Evolutionary conservation across 2,797 vertebrate genomes (phyloP).

Genomic region (Crenichthys baileyi): DNA sequence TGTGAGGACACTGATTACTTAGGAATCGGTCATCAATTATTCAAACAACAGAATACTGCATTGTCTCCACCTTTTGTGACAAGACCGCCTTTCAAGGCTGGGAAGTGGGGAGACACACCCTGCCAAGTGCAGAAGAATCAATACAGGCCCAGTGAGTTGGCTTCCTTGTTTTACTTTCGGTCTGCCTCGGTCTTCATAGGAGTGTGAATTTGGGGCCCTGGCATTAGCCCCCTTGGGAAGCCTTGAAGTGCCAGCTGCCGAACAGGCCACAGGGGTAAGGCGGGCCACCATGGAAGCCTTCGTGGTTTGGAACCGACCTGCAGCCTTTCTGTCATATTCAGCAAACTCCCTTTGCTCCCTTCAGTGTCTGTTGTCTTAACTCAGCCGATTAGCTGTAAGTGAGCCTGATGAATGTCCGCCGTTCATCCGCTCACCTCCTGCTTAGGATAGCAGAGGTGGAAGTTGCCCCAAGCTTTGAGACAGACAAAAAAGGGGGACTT

Average conservation of each 20-base stretch:
- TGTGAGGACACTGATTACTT: slow-evolving; percentile 83
- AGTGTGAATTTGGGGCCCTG: slow-evolving; percentile 60
- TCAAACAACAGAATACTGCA: slow-evolving; percentile 77
- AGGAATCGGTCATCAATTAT: slow-evolving; percentile 83
- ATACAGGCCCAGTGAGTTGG: slow-evolving; percentile 67
- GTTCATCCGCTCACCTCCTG: slow-evolving; percentile 77
- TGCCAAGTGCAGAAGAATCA: slow-evolving; percentile 71
- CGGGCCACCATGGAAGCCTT: slow-evolving; percentile 74
- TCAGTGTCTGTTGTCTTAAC: slow-evolving; percentile 61
- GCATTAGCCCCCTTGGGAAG: slow-evolving; percentile 57
- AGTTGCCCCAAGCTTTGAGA: slow-evolving; percentile 64
- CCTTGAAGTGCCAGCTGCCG: slow-evolving; percentile 77
- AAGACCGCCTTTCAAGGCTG: slow-evolving; percentile 80
- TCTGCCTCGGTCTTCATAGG: slow-evolving; percentile 56
- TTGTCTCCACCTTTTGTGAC: slow-evolving; percentile 82
- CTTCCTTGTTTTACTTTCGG: slow-evolving; percentile 54
- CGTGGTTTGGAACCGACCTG: slow-evolving; percentile 61
- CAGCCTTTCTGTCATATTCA: slow-evolving; percentile 63
- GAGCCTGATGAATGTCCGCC: slow-evolving; percentile 78
- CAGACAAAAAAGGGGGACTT: slow-evolving; percentile 68
- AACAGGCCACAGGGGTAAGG: slow-evolving; percentile 65
- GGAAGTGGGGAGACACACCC: slow-evolving; percentile 78
- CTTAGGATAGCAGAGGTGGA: slow-evolving; percentile 57
- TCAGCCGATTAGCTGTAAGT: slow-evolving; percentile 74
- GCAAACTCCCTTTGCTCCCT: slow-evolving; percentile 41